Conservation (phyloP, 2,113 vertebrate species). For the Misgurnus anguillicaudatus region DNA sequence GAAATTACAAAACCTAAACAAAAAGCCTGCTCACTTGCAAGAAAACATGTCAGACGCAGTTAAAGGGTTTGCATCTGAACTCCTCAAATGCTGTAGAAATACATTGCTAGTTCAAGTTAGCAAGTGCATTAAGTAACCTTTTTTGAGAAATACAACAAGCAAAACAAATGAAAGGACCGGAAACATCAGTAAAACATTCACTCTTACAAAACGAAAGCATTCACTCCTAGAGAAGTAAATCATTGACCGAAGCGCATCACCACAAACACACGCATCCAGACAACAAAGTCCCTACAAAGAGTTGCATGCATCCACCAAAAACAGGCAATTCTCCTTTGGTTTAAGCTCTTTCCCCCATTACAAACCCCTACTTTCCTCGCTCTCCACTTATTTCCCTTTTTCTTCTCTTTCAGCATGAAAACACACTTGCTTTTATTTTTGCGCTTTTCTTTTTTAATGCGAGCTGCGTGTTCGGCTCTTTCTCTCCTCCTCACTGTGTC, state of each 20-base stretch:
- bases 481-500: constrained; percentile 58
- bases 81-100: no score
- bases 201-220: background rate
- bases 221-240: background rate
- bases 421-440: constrained; percentile 65
- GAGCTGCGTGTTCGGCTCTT: constrained; percentile 60
- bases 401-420: constrained; percentile 58
- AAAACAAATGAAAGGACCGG: no score
- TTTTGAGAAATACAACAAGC: no score
- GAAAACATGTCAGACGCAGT: no score
- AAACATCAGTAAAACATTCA: background rate
- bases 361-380: constrained; percentile 48
- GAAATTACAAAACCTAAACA: no score
- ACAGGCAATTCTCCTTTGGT: constrained; percentile 50
- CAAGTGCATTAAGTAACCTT: no score
- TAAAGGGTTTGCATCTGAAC: no score
- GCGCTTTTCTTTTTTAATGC: constrained; percentile 63
- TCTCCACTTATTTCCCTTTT: constrained; percentile 50
- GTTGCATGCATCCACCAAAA: constrained; percentile 38
- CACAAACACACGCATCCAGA: constrained; percentile 3
- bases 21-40: no score
- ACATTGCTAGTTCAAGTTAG: no score
- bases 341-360: constrained; percentile 57
- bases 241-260: background rate
- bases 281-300: constrained; percentile 43